Base-by-base conservation (phyloP, 1,140 invertebrate genomes). In the Lepidotrigona ventralis region DNA sequence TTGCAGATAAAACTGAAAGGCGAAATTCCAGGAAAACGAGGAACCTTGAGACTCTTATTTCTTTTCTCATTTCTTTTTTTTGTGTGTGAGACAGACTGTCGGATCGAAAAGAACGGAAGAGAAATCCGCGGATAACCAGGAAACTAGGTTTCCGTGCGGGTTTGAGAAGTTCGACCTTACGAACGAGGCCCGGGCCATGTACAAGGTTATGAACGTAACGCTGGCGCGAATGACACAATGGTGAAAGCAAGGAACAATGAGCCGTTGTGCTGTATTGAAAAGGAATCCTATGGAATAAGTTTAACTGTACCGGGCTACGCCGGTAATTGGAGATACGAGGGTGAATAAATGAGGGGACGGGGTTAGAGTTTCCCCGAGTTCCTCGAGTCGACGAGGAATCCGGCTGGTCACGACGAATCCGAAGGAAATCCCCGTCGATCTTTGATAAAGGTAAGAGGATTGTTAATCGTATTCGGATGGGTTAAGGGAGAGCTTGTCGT, bases 241-340 rank as follows among this genome's bases (percentile, higher is more conserved):
- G 70, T 2, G 26, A 26, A 29, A 46, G 51, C 39, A 56, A 46
- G 58, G 79, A 75, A 81, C 71, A 81, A 81, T 75, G 29, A 63
- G 0, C 17, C 39, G n/a, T 58, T 66, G 26, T 19, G 66, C 29
- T 19, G 66, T 75, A 81, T 68, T 53, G 58, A 68, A 33, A 60
- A 75, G n/a, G 58, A n/a, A 81, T 66, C 54, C 71, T 75, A 63
- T 54, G 70, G 71, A 81, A 66, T 66, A 64, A 66, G 46, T 66
- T 81, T 74, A 71, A 63, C 60, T 54, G 26, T 46, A 68, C 56
- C 66, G 33, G 46, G 46, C 60, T 39, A 72, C 70, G 73, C 72
- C 39, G 60, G 79, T 81, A 81, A 81, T 81, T 75, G 71, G 79
- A 75, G 71, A 75, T 46, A 81, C 63, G 46, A n/a, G 64, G 23